These are phyloP conservation scores for Noturus placidus DNA, from an alignment of 2,113 vertebrate species.

Conservation along the genomic window DNA sequence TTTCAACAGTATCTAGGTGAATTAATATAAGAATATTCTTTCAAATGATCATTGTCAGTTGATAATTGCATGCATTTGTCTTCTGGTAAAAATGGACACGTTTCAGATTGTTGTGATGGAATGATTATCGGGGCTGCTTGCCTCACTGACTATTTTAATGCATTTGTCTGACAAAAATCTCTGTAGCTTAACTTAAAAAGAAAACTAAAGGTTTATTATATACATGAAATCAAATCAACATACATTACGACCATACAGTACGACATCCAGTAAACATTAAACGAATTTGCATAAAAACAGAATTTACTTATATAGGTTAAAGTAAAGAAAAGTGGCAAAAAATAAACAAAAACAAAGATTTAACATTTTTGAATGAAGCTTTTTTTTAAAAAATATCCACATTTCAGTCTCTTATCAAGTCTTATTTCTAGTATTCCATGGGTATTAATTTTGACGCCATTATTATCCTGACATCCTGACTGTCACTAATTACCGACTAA, in stretches of 20 bases:
- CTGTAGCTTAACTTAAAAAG: conserved; percentile 15
- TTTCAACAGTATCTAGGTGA: conserved; percentile 23
- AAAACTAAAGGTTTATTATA: conserved; percentile 18
- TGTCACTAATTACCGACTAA: conserved; percentile 83
- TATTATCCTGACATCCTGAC: conserved; percentile 79
- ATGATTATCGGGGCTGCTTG: conserved; percentile 33
- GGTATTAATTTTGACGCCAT: conserved; percentile 75
- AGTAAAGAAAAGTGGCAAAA: not conserved
- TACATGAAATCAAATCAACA: not conserved
- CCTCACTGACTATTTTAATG: not conserved
- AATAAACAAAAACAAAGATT: not conserved
- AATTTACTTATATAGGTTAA: not conserved
- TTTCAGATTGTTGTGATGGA: conserved; percentile 49
- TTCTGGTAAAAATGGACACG: conserved; percentile 45
- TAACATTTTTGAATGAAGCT: conserved; percentile 41
- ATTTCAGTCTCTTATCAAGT: conserved; percentile 59
- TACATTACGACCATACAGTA: not conserved
- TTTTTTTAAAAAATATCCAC: conserved; percentile 58
- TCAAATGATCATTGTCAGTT: conserved; percentile 50
- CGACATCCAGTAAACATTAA: not conserved
- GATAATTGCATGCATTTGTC: conserved; percentile 49
- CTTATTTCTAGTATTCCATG: conserved; percentile 63
- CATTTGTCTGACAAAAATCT: conserved; percentile 52
- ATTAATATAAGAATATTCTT: conserved; percentile 52
- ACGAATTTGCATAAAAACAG: not conserved